These are phyloP conservation scores for Procambarus clarkii DNA, from an alignment of 1,140 invertebrate species.

Conservation along the genomic window DNA sequence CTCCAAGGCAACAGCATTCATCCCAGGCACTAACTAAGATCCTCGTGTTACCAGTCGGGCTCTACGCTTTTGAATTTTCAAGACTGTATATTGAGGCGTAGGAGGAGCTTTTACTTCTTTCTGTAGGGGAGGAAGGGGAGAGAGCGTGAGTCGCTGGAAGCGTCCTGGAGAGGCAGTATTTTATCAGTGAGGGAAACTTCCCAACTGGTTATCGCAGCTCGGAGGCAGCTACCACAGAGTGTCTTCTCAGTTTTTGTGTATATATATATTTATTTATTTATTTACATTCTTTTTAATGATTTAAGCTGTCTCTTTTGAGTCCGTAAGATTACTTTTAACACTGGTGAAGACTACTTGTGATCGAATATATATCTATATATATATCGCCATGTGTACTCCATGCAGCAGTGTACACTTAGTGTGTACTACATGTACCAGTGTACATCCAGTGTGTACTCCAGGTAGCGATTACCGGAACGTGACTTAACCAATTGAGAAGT, in stretches of 20 bases:
- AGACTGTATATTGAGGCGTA: constrained; percentile 62
- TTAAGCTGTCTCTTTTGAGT: too few relatives aligned
- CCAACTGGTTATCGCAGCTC: constrained; percentile 65
- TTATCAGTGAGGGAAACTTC: constrained; percentile 62
- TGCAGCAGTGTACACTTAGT: too few relatives aligned
- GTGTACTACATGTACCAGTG: too few relatives aligned
- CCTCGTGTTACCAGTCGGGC: constrained; percentile 40
- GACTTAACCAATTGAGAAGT: constrained; percentile 72
- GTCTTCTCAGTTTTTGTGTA: too few relatives aligned
- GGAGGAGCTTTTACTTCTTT: constrained; percentile 70
- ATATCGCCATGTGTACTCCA: too few relatives aligned
- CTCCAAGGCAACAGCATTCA: constrained; percentile 44
- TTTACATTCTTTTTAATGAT: too few relatives aligned
- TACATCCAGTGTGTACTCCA: too few relatives aligned
- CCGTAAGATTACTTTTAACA: too few relatives aligned
- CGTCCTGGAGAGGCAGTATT: constrained; percentile 45
- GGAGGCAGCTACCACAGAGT: neutral
- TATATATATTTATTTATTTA: too few relatives aligned
- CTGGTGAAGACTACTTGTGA: too few relatives aligned
- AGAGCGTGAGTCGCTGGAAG: constrained; percentile 59
- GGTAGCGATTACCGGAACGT: too few relatives aligned
- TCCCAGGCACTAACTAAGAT: constrained; percentile 46
- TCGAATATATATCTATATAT: too few relatives aligned
- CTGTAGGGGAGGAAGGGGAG: constrained; percentile 71
- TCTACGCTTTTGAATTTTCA: constrained; percentile 56